Evolutionary conservation across 35 echinoderm and acorn worm genomes (phyloP), one percentile per base, ranked within the genome.

Genomic region (Holothuria glaberrima): DNA sequence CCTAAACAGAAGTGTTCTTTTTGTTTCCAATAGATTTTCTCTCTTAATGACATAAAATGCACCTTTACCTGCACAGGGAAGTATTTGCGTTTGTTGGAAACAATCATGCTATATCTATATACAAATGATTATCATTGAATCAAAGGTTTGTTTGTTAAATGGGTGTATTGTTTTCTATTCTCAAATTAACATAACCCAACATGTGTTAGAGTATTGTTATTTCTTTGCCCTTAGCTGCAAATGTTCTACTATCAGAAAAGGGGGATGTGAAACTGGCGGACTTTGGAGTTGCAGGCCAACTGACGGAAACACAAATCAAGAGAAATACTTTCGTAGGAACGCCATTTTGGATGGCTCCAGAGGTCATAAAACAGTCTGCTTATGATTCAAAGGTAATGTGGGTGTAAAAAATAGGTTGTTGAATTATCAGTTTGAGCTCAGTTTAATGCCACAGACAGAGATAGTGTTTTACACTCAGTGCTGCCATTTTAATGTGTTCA

Each of bases 291-390:
- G 96, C 96, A 9, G 96, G 96, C 59, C 96, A 98, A 86, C 90
- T 98, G 19, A 98, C 96, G 30, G 96, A 98, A 67, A 98, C 96
- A 18, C 96, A 94, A 46, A 94, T 93, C 22, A 98, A 94, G 57
- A 94, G 96, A 26, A 98, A 98, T 59, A 98, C 96, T 0, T 98
- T 98, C 75, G 96, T 98, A 48, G 96, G 96, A 4, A 98, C 96
- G 30, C 96, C 96, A 17, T 98, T 98, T 80, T 98, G 96, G 96
- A 98, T 98, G 96, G 96, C 96, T 5, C 96, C 96, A 7, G 96
- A 98, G 76, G 96, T 98, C 35, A 98, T 98, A 33, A 98, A 98
- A 59, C 96, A 98, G 66, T 98, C 96, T 31, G 96, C 90, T 12
- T 98, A 98, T 89, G 96, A 98, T 86, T 94, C 96, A 78, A 98